These are phyloP conservation scores for Mnemiopsis leidyi DNA, from an alignment of 37 sponge, comb jelly and placozoan species.

Conservation along the genomic window DNA sequence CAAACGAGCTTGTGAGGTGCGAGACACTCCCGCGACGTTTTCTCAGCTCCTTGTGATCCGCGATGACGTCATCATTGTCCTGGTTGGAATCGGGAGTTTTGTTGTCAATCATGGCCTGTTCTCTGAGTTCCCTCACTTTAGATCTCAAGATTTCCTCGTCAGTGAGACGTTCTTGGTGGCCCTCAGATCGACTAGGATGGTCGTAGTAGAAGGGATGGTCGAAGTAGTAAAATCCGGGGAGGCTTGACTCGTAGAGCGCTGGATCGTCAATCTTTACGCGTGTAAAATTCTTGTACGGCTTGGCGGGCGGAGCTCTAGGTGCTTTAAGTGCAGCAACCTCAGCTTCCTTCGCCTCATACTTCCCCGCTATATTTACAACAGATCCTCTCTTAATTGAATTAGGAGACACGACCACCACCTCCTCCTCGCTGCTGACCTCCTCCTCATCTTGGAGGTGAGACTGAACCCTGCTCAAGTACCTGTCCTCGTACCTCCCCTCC, in stretches of 20 bases:
- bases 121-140: background rate
- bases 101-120: background rate
- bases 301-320: background rate
- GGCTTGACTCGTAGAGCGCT: background rate
- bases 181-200: background rate
- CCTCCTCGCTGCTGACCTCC: background rate
- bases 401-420: background rate
- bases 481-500: background rate
- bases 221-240: background rate
- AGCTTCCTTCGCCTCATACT: constrained; percentile 15
- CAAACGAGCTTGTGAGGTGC: background rate
- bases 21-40: background rate
- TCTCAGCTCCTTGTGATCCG: constrained; percentile 13
- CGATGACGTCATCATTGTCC: background rate
- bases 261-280: background rate
- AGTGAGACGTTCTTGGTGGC: background rate
- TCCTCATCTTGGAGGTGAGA: too few species aligned
- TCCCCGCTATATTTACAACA: background rate
- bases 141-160: constrained; percentile 7
- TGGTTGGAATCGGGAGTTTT: background rate
- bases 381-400: background rate
- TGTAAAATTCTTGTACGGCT: background rate
- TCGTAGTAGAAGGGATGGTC: constrained; percentile 32
- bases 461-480: background rate
- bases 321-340: background rate